phyloP scores from a whole-genome alignment of 1,140 invertebrate species.

The Subanguina moxae region DNA sequence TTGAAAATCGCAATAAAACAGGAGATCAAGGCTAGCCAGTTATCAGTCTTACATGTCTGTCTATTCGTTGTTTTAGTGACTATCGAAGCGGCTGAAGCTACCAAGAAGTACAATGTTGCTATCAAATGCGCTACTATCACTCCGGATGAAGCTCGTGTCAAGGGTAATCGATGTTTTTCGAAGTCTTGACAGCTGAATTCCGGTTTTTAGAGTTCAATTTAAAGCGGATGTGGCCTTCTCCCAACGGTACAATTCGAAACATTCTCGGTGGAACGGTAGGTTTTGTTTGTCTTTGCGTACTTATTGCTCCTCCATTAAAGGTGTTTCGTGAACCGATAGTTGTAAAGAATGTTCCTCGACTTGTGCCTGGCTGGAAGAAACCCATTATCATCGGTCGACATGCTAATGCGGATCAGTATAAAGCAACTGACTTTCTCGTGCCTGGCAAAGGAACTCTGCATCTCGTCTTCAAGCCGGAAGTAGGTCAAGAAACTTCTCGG shows the following conservation, averaged over 20 bases:
- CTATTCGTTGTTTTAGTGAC: slow-evolving; percentile 84
- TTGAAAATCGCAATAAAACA: slow-evolving; percentile 87
- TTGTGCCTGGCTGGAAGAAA: slow-evolving; percentile 89
- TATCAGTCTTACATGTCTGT: background rate
- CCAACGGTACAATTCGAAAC: slow-evolving; percentile 96
- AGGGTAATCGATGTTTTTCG: slow-evolving; percentile 63
- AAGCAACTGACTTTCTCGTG: slow-evolving; percentile 88
- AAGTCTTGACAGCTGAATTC: no score
- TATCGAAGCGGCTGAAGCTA: slow-evolving; percentile 89
- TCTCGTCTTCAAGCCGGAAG: slow-evolving; percentile 72
- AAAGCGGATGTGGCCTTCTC: slow-evolving; percentile 98
- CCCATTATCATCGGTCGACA: slow-evolving; percentile 97
- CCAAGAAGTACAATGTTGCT: slow-evolving; percentile 94
- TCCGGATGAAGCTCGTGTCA: slow-evolving; percentile 78
- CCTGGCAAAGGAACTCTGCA: slow-evolving; percentile 80
- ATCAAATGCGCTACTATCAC: slow-evolving; percentile 99
- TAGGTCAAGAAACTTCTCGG: slow-evolving; percentile 63
- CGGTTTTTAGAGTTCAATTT: slow-evolving; percentile 77
- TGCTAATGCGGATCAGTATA: slow-evolving; percentile 93
- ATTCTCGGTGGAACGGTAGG: slow-evolving; percentile 79
- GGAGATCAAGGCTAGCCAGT: slow-evolving; percentile 69
- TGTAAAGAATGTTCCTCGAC: slow-evolving; percentile 90
- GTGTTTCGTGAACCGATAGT: slow-evolving; percentile 94
- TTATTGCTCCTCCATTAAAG: no score
- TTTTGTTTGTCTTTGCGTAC: no score